Base-by-base conservation (phyloP, 2,797 vertebrate species). In the Cirrhinus molitorella region DNA sequence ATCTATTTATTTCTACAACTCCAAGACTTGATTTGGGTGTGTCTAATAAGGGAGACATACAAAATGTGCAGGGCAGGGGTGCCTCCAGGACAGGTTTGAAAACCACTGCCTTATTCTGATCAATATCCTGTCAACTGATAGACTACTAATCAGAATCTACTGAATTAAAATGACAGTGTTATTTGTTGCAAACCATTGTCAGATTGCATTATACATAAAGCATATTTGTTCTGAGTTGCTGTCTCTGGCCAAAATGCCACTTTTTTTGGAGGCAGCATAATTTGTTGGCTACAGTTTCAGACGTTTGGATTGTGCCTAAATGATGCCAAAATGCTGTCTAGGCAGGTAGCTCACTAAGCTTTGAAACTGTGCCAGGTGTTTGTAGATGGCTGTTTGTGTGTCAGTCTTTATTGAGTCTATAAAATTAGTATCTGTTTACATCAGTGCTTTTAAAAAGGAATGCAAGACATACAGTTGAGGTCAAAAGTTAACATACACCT, bases 1-100 rank as follows among this genome's bases (percentile, higher is more conserved):
- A 59, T 37, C 13, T 8, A 0, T 72, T 34, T 72, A 61, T 81
- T 71, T 72, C 67, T 80, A 80, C 21, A n/a, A n/a, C n/a, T n/a
- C n/a, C n/a, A n/a, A n/a, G n/a, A n/a, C n/a, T n/a, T n/a, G n/a
- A n/a, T n/a, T n/a, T n/a, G n/a, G n/a, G n/a, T n/a, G n/a, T n/a
- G n/a, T n/a, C n/a, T n/a, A n/a, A n/a, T n/a, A n/a, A n/a, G n/a
- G n/a, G n/a, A n/a, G n/a, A n/a, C n/a, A n/a, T n/a, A n/a, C n/a
- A n/a, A n/a, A n/a, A n/a, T n/a, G n/a, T n/a, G n/a, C n/a, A n/a
- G n/a, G n/a, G n/a, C n/a, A n/a, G n/a, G n/a, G n/a, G n/a, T n/a
- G n/a, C n/a, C n/a, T n/a, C n/a, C n/a, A n/a, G n/a, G n/a, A n/a
- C n/a, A n/a, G n/a, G n/a, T n/a, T n/a, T n/a, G n/a, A n/a, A n/a